A percentile compares a stretch with the other conserved stretches of the same genome.
These are phyloP conservation scores for Neogale vison DNA, from an alignment of 2,113 vertebrate species.

Conservation along the genomic window DNA sequence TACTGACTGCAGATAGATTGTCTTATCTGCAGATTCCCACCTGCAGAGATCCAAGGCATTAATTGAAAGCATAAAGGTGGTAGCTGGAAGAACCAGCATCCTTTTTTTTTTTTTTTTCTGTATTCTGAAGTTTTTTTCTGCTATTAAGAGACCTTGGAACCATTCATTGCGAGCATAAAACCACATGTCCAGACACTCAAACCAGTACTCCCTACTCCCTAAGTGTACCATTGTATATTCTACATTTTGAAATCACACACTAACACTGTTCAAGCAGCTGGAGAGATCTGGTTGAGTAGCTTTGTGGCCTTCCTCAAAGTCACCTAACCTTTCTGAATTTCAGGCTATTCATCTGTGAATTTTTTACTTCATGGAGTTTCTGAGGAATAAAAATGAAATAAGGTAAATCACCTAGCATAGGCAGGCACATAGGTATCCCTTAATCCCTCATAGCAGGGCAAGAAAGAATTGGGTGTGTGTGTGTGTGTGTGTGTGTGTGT, in stretches of 20 bases:
- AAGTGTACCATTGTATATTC: background rate
- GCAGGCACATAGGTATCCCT: background rate
- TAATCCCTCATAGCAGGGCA: background rate
- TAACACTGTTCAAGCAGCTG: background rate
- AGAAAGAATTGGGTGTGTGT: background rate
- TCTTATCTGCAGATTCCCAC: slow-evolving; percentile 63
- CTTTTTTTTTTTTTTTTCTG: background rate
- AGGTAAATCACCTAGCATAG: background rate
- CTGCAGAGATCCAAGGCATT: slow-evolving; percentile 65
- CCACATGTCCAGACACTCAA: background rate
- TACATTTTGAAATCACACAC: slow-evolving; percentile 44
- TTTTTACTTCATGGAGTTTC: background rate
- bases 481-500: background rate
- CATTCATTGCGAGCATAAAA: slow-evolving; percentile 50
- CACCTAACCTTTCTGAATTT: background rate
- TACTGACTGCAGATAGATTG: slow-evolving; percentile 73
- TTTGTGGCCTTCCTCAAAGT: background rate
- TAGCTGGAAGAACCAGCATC: slow-evolving; percentile 33
- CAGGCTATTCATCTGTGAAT: background rate
- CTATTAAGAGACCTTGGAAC: slow-evolving; percentile 17
- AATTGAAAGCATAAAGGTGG: slow-evolving; percentile 76
- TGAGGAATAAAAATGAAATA: slow-evolving; percentile 15
- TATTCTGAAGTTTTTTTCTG: slow-evolving; percentile 55
- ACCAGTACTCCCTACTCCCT: background rate
- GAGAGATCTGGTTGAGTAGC: background rate